Conservation (phyloP, 64 coral and sea anemone species). For the Dendronephthya gigantea region DNA sequence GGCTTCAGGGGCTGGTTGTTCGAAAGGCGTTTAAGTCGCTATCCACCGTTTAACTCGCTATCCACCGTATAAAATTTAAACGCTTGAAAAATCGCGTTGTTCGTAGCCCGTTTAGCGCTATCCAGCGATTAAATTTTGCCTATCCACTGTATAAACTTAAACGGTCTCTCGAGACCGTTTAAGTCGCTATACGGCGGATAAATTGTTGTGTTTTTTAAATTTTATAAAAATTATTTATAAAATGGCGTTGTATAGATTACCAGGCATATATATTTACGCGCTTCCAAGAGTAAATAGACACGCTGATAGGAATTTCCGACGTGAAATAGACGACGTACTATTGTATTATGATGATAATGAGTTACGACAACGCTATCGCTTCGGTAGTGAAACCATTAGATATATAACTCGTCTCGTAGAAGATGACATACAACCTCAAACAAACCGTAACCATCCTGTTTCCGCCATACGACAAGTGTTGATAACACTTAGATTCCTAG, state of each 20-base stretch:
- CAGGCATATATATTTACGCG: background rate
- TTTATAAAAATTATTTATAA: background rate
- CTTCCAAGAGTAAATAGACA: background rate
- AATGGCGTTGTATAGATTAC: conserved; percentile 3
- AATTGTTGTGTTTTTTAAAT: background rate
- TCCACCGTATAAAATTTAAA: background rate
- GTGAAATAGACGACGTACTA: background rate
- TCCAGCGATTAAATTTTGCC: too few relatives aligned
- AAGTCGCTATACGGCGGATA: background rate
- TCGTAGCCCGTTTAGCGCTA: too few relatives aligned
- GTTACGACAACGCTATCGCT: background rate
- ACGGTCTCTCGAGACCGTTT: conserved; percentile 2
- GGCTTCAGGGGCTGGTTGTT: too few relatives aligned
- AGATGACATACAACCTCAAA: background rate
- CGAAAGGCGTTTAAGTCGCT: too few relatives aligned
- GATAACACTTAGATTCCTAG: conserved; percentile 29
- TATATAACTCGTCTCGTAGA: background rate
- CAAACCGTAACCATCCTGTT: too few relatives aligned
- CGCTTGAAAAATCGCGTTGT: background rate
- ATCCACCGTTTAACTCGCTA: too few relatives aligned
- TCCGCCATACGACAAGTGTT: conserved; percentile 11
- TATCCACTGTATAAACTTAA: background rate
- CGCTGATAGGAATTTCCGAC: background rate
- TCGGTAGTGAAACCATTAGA: background rate
- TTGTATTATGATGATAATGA: background rate